Percentiles rank a stretch among this genome's conserved stretches.
Evolutionary conservation across 2,113 vertebrate genomes (phyloP).

Genomic region (Gallinago paraguaiae): DNA sequence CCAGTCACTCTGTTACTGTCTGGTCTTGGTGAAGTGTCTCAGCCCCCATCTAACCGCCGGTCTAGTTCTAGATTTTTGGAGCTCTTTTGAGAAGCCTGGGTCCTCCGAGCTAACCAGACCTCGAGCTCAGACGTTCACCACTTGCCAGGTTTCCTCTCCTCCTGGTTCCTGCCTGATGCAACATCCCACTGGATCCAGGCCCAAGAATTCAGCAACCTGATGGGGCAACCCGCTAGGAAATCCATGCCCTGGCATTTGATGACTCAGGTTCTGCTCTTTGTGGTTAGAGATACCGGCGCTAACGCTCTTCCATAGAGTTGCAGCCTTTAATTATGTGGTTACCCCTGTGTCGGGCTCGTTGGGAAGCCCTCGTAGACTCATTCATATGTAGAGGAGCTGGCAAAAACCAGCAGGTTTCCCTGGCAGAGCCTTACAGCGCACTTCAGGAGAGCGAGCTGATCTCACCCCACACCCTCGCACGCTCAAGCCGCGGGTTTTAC

Average conservation of each 20-base stretch:
- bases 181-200: constrained; percentile 27
- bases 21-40: neutral
- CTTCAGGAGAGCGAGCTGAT: neutral
- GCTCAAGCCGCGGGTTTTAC: neutral
- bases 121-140: neutral
- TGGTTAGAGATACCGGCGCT: neutral
- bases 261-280: neutral
- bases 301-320: neutral
- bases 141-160: neutral
- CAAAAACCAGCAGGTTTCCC: constrained; percentile 23
- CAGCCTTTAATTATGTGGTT: constrained; percentile 13
- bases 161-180: neutral
- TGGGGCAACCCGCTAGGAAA: constrained; percentile 19
- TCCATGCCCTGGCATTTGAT: neutral
- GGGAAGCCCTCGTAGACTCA: constrained; percentile 5
- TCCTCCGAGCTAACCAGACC: neutral
- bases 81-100: neutral
- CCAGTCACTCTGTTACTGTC: neutral
- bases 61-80: neutral
- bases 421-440: neutral
- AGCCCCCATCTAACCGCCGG: neutral
- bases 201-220: neutral
- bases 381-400: constrained; percentile 50
- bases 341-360: constrained; percentile 6
- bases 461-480: neutral